Evolutionary conservation across 1,140 invertebrate genomes (phyloP).

Genomic region (Cecropterus lyciades): DNA sequence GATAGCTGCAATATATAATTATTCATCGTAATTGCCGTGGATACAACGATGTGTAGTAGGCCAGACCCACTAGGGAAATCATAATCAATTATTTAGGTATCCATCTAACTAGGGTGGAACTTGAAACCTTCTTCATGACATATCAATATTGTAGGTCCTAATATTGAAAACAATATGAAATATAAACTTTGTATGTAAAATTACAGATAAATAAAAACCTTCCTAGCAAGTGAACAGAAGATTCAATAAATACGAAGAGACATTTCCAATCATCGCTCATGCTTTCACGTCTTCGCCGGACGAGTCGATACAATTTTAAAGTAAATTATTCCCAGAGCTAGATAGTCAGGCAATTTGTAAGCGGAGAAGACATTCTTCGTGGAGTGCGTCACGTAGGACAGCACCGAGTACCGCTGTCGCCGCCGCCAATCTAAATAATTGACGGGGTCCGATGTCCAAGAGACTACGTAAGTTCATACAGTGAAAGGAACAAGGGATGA

Average conservation of each 20-base stretch:
- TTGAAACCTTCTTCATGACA: too few relatives aligned
- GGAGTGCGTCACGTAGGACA: constrained; percentile 49
- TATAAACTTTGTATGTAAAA: too few relatives aligned
- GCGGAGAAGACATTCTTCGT: constrained; percentile 32
- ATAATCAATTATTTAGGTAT: too few relatives aligned
- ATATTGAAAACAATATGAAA: too few relatives aligned
- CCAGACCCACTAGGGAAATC: too few relatives aligned
- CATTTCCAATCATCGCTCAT: constrained; percentile 9
- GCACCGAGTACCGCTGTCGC: constrained; percentile 58
- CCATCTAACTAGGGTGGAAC: too few relatives aligned
- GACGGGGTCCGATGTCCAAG: constrained; percentile 69
- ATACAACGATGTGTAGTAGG: too few relatives aligned
- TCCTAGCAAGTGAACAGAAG: neutral
- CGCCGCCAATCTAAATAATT: constrained; percentile 83
- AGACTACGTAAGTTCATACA: constrained; percentile 65
- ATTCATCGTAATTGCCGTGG: too few relatives aligned
- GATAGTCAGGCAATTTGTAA: constrained; percentile 35
- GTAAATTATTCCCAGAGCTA: constrained; percentile 28
- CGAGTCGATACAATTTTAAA: constrained; percentile 31
- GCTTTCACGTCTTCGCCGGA: constrained; percentile 17
- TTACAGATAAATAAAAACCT: too few relatives aligned
- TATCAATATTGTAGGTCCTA: too few relatives aligned
- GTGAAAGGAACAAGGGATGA: constrained; percentile 42
- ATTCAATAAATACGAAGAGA: neutral
- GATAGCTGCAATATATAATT: too few relatives aligned